Evolutionary conservation across 2,888 invertebrate genomes (phyloP), one percentile per base, ranked within the genome.

Genomic region (Amblyteles armatorius): DNA sequence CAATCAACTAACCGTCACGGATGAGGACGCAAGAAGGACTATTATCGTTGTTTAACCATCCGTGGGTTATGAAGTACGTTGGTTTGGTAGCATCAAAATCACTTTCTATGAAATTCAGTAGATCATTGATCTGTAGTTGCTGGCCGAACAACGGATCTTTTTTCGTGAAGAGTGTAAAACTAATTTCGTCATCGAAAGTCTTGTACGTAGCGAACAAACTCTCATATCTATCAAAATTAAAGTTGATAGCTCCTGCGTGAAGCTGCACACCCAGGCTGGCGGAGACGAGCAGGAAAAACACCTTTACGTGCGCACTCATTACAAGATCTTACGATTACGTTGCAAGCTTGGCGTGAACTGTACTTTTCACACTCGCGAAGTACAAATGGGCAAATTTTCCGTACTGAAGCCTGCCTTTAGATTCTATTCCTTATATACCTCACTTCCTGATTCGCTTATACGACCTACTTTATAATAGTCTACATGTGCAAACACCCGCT

Each of bases 51-150:
- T 60, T 16, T 33, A 16, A 0, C 63, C 63, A 63, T 63, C 63
- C 63, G 29, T 63, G 63, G 6, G 63, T 63, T 29, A 63, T 33
- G 63, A 33, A 33, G 11, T 29, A 29, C 33, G 63, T 33, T 63
- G 63, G 63, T 7, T 29, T 63, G 11, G 22, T 29, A n/a, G 29
- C 29, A 29, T 29, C 29, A 22, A 40, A 40, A 11, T 22, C 11
- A 55, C 55, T 55, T 3, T 55, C 3, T 11, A 9, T 55, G 3
- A 55, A 22, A 22, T 11, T 22, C 55, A 0, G 16, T 22, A 7
- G 6, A 55, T 55, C 19, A 19, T 22, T 22, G 2, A 55, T 19
- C 9, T 55, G 5, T 0, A 55, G 6, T 3, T 6, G 0, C 19
- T 55, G 7, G 19, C 7, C 19, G 7, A 1, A 0, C 19, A 7